Base-by-base conservation (phyloP, 1,140 invertebrate genomes). In the Bombus superbus region DNA sequence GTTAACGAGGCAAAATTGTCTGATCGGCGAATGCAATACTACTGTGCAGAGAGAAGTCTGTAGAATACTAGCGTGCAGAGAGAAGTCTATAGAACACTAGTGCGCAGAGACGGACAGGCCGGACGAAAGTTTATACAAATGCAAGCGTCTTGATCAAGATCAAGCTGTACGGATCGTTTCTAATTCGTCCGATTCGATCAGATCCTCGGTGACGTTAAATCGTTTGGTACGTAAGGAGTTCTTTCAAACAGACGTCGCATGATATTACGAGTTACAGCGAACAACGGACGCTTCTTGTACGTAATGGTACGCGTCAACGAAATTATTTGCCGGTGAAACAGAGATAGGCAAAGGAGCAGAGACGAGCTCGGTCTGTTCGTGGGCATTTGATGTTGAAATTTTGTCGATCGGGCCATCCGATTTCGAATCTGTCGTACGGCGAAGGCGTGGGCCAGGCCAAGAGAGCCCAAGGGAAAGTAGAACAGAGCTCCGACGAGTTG, bases 401-500 rank as follows among this genome's bases (percentile, higher is more conserved):
- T 42, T 22, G 80, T 66, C 74, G 72, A 82, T 81, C 79, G 80
- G 66, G 76, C 64, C 76, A 81, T 47, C 64, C 40, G 68, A 79
- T 66, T 85, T 82, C 84, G 76, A 42, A 47, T 78, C 73, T 69
- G 83, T 83, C 71, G 83, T 77, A 72, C 79, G 66, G 40, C 35
- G 66, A 42, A 92, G 89, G 87, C 86, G 86, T 87, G 89, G 87
- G 88, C 84, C 86, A 73, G 62, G 72, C 81, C 38, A 38, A 79
- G 86, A 86, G 86, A 90, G 78, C 86, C 81, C 86, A 91, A 84
- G 92, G 92, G 92, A 93, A 93, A 93, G 92, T 93, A 92, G 92
- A 93, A 93, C 92, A 89, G 78, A 74, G 86, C 85, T 59, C 86
- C 28, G 40, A 64, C 84, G 83, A 64, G 68, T 76, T 88, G 76